phyloP scores from a whole-genome alignment of 2,113 vertebrate species.

The Sylvietta virens region DNA sequence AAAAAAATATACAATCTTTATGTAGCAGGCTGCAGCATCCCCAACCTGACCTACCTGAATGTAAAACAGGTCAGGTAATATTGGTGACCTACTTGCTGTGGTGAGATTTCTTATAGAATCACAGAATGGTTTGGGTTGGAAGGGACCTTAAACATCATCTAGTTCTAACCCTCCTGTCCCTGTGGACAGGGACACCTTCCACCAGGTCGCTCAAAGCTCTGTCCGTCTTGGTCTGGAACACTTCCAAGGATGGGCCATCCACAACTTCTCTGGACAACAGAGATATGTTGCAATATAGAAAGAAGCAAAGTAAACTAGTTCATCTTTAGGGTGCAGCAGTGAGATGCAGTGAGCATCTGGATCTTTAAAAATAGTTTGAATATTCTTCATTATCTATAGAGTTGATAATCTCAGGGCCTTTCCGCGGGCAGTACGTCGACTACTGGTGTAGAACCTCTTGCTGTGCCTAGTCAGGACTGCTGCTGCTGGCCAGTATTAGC shows the following conservation, averaged over 20 bases:
- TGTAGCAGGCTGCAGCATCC: neutral
- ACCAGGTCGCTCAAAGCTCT: neutral
- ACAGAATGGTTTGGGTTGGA: neutral
- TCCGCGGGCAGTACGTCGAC: neutral
- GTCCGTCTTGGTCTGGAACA: neutral
- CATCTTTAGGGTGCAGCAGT: neutral
- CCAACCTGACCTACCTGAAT: neutral
- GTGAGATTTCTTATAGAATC: neutral
- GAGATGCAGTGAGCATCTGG: neutral
- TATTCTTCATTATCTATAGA: neutral
- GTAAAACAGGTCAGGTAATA: neutral
- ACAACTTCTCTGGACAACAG: neutral
- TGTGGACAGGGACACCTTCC: neutral
- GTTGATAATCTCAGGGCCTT: neutral
- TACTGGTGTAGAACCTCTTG: neutral
- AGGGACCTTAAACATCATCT: neutral
- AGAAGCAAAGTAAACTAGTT: neutral
- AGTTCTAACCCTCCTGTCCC: neutral
- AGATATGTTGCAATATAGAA: neutral
- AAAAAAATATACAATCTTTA: neutral
- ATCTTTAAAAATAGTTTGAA: neutral
- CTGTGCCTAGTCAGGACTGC: neutral
- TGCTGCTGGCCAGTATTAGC: neutral
- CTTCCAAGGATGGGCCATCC: neutral
- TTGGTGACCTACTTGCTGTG: neutral